These are phyloP conservation scores for Spondyliosoma cantharus DNA, from an alignment of 2,797 vertebrate genomes.

Conservation along the genomic window DNA sequence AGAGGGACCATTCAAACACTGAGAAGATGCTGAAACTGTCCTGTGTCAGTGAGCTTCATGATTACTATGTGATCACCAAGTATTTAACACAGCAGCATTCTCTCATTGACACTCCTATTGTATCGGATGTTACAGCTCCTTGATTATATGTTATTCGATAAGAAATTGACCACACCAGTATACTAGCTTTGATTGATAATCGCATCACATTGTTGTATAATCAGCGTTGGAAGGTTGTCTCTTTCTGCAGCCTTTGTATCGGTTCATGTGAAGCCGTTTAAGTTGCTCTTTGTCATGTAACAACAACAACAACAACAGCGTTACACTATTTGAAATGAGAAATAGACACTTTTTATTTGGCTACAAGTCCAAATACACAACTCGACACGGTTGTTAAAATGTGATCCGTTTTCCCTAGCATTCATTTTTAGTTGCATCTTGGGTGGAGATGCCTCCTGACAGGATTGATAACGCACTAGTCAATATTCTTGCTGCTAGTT, in stretches of 20 bases:
- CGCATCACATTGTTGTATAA: not conserved
- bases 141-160: slow-evolving; percentile 1
- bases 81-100: not conserved
- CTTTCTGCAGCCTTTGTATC: not conserved
- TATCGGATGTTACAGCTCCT: not conserved
- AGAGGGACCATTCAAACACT: slow-evolving; percentile 29
- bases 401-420: not conserved
- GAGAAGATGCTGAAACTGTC: not conserved
- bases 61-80: slow-evolving; percentile 30
- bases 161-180: not conserved
- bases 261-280: not conserved
- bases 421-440: not conserved
- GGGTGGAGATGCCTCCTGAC: not conserved
- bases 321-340: not conserved
- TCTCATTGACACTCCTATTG: slow-evolving; percentile 33
- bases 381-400: not conserved
- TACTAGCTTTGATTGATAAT: not conserved
- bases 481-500: not conserved
- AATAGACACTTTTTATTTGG: not conserved
- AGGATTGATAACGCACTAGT: not conserved
- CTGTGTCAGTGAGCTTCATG: not conserved
- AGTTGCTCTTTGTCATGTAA: not conserved
- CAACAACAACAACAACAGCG: not conserved
- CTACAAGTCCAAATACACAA: not conserved
- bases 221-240: not conserved